Evolutionary conservation across 2,888 invertebrate genomes (phyloP).

Genomic region (Acanthoscelides obtectus): DNA sequence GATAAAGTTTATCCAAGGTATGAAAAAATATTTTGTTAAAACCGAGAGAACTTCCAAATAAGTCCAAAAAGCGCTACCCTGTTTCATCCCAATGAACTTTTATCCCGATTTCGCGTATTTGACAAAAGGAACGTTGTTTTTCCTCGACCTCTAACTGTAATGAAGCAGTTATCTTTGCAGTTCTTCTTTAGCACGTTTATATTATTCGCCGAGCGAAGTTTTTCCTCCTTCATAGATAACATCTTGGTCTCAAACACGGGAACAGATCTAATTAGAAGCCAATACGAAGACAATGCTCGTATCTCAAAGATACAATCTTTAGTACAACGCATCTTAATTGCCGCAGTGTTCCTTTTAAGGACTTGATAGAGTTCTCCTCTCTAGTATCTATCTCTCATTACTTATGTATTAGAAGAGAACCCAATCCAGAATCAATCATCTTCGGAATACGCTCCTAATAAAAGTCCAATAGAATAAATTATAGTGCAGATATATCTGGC

Average conservation of each 20-base stretch:
- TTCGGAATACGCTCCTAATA: slow-evolving; percentile 17
- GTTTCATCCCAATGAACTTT: too few relatives aligned
- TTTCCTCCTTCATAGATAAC: neutral
- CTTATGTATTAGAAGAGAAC: slow-evolving; percentile 24
- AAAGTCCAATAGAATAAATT: slow-evolving; percentile 38
- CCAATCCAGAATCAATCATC: slow-evolving; percentile 23
- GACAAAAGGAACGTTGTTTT: too few relatives aligned
- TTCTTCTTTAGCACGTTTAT: neutral
- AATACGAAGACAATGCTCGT: neutral
- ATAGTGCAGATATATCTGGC: slow-evolving; percentile 37
- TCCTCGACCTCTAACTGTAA: too few relatives aligned
- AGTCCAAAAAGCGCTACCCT: too few relatives aligned
- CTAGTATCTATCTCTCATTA: slow-evolving; percentile 19
- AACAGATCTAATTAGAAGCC: neutral
- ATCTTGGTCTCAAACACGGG: neutral
- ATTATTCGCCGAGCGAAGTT: neutral
- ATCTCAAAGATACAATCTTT: neutral
- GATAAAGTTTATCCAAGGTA: too few relatives aligned
- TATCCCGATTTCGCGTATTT: too few relatives aligned
- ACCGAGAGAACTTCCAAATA: too few relatives aligned
- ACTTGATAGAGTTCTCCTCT: slow-evolving; percentile 7
- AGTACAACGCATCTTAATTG: neutral
- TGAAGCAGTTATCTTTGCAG: too few relatives aligned
- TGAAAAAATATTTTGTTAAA: too few relatives aligned
- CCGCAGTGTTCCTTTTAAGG: neutral